Evolutionary conservation across 2,888 invertebrate species (phyloP), one percentile per base, ranked within the genome.

Genomic region (Dasypogon diadema): DNA sequence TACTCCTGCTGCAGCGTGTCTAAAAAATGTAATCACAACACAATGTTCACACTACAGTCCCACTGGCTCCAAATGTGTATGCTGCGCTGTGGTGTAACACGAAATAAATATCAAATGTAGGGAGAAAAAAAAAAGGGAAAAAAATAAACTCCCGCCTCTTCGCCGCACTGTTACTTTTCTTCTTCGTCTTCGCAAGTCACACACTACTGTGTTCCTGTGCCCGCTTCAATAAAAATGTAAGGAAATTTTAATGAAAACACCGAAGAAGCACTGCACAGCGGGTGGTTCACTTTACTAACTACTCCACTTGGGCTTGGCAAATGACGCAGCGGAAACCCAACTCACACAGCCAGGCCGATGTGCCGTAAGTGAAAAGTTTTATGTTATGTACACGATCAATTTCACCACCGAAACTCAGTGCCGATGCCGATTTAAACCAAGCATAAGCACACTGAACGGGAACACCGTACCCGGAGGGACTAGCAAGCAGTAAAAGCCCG

Each of bases 321-420:
- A 77, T 78, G 78, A 78, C 78, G 78, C 78, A 78, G 78, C 78
- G 78, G 76, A 78, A 78, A 78, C 76, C 65, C 74, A 68, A 76
- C 46, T 58, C 46, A 65, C 54, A 76, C 74, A 76, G 42, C 14
- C 65, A 24, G 18, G 56, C 2, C 24, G 21, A 54, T 26, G 51
- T 30, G 51, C 37, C 70, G 70, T 12, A 16, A 54, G 70, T 70
- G 70, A 51, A 70, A 70, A 70, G 26, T 30, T 54, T 68, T 68
- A 26, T 70, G 26, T 51, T 70, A 70, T 70, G 54, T 30, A 70
- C 54, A 70, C 54, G 70, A 70, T 70, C 70, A 70, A 70, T 70
- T 70, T 70, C 70, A 70, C 70, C 34, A 34, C 68, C 18, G 24
- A 21, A n/a, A n/a, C n/a, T n/a, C n/a, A n/a, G n/a, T n/a, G n/a